Base-by-base conservation (phyloP, 2,797 vertebrate species). In the Ctenopoma kingsleyae region DNA sequence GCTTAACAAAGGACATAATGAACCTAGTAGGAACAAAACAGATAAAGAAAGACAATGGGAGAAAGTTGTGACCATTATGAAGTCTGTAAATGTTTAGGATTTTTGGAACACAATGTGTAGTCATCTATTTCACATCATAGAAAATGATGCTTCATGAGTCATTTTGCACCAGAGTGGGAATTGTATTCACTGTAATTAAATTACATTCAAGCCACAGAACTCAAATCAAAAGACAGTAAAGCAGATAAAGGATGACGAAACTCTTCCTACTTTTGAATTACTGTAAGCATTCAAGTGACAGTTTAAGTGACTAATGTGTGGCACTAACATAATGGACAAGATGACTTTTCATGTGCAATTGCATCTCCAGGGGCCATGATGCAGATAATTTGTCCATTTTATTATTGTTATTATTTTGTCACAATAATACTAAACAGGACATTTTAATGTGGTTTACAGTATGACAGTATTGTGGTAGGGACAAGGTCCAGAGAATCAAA, bases 321-420 rank as follows among this genome's bases (percentile, higher is more conserved):
- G 30, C 52, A 43, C 4, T 49, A 15, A 6, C 43, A 19, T 50
- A 40, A 56, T 36, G 35, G 20, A 30, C 22, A 47, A 10, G 48
- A 30, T 59, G 41, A 30, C 38, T 22, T 61, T 67, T 30, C 8
- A 43, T 0, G 0, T 27, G 1, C 12, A 52, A 51, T 46, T 43
- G 10, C 35, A 12, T 61, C 35, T 22, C 41, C 48, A 44, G 16
- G 19, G 20, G 25, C 35, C 43, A 25, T 13, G n/a, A 27, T 5
- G 30, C 25, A 50, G 61, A 30, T 52, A 11, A 40, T 25, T 16
- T 5, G 3, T 55, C 55, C 8, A 46, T 52, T 52, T 40, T 27
- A 52, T 72, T 12, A 12, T 36, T 27, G 44, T 62, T 55, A 43
- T 43, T 30, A 54, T 19, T 19, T 58, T 8, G 40, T 23, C 1